Evolutionary conservation across 2,113 vertebrate species (phyloP).

Genomic region (Lethenteron reissneri): DNA sequence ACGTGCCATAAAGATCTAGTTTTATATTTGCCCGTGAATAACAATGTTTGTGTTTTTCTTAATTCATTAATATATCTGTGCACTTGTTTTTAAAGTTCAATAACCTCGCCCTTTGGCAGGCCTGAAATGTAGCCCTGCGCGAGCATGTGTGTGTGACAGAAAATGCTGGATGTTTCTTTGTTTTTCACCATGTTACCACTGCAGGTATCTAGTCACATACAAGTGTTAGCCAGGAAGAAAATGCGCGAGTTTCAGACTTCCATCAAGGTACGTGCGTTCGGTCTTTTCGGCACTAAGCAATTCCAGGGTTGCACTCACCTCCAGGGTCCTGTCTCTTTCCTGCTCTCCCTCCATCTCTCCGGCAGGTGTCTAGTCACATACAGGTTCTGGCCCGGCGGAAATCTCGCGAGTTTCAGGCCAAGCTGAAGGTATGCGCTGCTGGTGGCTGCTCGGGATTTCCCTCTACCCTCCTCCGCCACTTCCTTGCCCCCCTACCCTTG

Average conservation of each 20-base stretch:
- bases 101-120: neutral
- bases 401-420: conserved; percentile 99
- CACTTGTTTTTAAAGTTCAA: too few species aligned
- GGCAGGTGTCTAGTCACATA: conserved; percentile 99
- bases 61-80: neutral
- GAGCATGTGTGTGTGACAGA: neutral
- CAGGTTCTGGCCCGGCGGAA: conserved; percentile 99
- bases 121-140: conserved; percentile 1
- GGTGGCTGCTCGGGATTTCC: conserved; percentile 3
- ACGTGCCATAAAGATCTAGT: too few species aligned
- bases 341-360: conserved; percentile 15
- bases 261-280: conserved; percentile 7
- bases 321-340: conserved; percentile 4
- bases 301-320: conserved; percentile 3
- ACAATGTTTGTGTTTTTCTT: neutral
- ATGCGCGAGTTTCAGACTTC: conserved; percentile 4
- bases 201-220: conserved; percentile 99
- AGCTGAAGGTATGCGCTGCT: conserved; percentile 99
- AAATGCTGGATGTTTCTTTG: conserved; percentile 99
- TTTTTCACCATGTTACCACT: conserved; percentile 88
- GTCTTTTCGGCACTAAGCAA: neutral
- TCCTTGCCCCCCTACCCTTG: neutral
- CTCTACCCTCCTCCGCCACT: neutral
- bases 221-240: conserved; percentile 23
- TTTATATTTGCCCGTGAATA: neutral